These are phyloP conservation scores for Calliscelio sp. DNA, from an alignment of 2,888 invertebrate genomes.

Conservation along the genomic window DNA sequence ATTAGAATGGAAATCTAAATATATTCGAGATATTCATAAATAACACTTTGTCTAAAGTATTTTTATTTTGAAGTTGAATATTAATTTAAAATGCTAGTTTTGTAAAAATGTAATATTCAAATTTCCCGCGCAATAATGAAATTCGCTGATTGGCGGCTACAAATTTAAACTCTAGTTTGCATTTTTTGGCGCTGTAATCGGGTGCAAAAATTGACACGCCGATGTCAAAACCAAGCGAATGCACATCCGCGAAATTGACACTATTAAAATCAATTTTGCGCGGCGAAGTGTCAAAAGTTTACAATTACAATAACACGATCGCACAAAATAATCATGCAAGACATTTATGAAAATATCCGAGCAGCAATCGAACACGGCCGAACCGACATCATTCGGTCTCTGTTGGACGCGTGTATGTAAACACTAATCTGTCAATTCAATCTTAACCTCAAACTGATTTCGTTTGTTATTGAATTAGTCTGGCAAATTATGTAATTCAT, in stretches of 20 bases:
- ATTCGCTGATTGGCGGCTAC: no score
- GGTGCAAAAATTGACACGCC: constrained; percentile 27
- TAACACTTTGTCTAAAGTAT: no score
- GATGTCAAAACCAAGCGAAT: constrained; percentile 31
- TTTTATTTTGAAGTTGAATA: no score
- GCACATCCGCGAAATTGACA: constrained; percentile 1
- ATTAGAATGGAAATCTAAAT: no score
- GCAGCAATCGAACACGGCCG: constrained; percentile 87
- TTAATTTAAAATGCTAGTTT: no score
- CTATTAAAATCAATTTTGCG: neutral
- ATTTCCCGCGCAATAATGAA: no score
- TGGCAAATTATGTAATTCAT: neutral
- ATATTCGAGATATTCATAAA: no score
- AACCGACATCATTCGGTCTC: constrained; percentile 87
- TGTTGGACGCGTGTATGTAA: constrained; percentile 87
- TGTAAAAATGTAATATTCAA: no score
- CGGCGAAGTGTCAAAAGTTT: constrained; percentile 19
- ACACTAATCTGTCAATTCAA: constrained; percentile 71
- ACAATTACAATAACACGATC: constrained; percentile 11
- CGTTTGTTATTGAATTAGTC: no score
- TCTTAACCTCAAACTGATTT: constrained; percentile 52
- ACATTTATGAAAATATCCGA: constrained; percentile 86
- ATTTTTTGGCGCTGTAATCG: no score
- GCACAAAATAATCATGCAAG: constrained; percentile 82
- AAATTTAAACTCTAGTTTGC: no score